Evolutionary conservation across 2,888 invertebrate species (phyloP), one percentile per base, ranked within the genome.

Genomic region (Lasioglossum villosulum): DNA sequence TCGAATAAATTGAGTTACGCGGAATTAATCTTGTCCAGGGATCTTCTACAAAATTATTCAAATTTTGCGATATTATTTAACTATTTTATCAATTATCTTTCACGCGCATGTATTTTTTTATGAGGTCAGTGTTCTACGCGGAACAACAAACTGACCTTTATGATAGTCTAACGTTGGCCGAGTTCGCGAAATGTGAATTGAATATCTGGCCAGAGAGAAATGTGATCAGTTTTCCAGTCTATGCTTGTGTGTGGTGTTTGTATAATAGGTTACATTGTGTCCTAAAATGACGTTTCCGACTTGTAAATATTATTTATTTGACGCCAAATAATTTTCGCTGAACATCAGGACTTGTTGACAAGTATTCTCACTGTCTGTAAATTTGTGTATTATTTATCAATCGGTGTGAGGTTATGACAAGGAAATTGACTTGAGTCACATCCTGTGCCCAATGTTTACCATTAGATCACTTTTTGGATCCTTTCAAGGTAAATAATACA

Each of bases 181-280:
- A 77, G 56, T 63, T 78, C 76, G 66, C n/a, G 86, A 83, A 80
- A 63, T 87, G 73, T 83, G 74, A 86, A 86, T 86, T 83, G 86
- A 86, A 83, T 81, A 86, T 83, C 59, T 83, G 34, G 71, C 78
- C 81, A 78, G 72, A 86, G 86, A 85, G 85, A 88, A 89, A 88
- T 86, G 87, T 89, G 88, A 84, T 87, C 87, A 90, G 86, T 92
- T 90, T 90, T 88, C 88, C 92, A 92, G 92, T 93, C 90, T 92
- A 91, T 93, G 93, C 91, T 90, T 92, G 92, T 93, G 94, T 93
- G 94, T 93, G 93, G 93, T 94, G 94, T 94, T 94, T 94, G 94
- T 94, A 93, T 93, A 93, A 94, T 94, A 94, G 94, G 94, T 94
- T 94, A 94, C 94, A 90, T 90, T 93, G 92, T 92, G 92, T 92